A percentile compares a stretch with the other conserved stretches of the same genome.
Evolutionary conservation across 2,797 vertebrate species (phyloP).

Genomic region (Amblyraja radiata): DNA sequence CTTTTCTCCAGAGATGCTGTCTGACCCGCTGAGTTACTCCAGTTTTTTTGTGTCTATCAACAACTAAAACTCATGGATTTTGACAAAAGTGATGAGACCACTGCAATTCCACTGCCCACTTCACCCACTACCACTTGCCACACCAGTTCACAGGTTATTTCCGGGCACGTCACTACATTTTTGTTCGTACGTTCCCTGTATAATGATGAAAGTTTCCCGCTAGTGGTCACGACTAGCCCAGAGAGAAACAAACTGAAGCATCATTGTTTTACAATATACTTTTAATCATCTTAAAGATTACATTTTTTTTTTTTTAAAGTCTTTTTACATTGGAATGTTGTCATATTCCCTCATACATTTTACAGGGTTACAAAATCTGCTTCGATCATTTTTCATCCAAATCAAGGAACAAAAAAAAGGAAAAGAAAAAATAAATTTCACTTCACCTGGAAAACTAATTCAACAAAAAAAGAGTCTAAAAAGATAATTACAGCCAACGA

Average conservation of each 20-base stretch:
- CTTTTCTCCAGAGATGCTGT: too few species aligned
- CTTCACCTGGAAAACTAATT: conserved; percentile 49
- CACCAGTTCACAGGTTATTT: too few species aligned
- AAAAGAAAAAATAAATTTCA: conserved; percentile 45
- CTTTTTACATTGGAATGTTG: conserved; percentile 83
- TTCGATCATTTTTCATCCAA: conserved; percentile 26
- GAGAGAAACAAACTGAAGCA: background rate
- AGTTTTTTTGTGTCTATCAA: too few species aligned
- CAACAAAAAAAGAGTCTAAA: conserved; percentile 49
- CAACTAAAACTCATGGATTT: too few species aligned
- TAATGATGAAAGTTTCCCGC: background rate
- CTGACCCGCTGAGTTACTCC: too few species aligned
- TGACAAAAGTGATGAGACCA: too few species aligned
- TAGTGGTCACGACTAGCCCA: background rate
- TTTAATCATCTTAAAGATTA: conserved; percentile 81
- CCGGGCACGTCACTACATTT: too few species aligned
- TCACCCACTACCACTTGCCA: too few species aligned
- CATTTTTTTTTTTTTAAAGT: conserved; percentile 46
- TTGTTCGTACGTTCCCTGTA: too few species aligned
- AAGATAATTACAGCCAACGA: conserved; percentile 48
- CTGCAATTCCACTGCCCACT: too few species aligned
- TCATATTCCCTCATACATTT: conserved; percentile 62
- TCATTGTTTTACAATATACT: conserved; percentile 65
- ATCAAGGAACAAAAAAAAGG: background rate
- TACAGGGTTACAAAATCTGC: conserved; percentile 68